A percentile compares a stretch with the other conserved stretches of the same genome.
Evolutionary conservation across 2,113 vertebrate species (phyloP).

Genomic region (Cyanoramphus novaezelandiae): DNA sequence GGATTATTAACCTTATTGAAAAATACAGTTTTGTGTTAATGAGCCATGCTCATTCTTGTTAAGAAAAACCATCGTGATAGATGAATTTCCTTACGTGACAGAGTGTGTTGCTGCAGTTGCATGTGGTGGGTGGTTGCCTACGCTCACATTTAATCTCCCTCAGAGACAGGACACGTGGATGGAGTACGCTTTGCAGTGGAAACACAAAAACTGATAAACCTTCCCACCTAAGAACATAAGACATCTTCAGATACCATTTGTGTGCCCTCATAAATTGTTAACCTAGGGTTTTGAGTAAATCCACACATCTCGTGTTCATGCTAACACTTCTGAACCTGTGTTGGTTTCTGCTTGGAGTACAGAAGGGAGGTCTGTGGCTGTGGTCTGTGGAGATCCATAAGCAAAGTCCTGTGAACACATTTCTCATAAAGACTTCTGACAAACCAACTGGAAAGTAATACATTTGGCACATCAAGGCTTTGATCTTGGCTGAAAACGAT

Average conservation of each 20-base stretch:
- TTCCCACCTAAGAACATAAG: neutral
- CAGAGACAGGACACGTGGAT: accelerated
- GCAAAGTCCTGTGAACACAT: neutral
- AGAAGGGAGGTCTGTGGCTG: neutral
- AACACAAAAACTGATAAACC: neutral
- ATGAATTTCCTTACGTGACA: neutral
- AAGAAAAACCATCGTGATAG: conserved; percentile 36
- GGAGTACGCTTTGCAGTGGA: neutral
- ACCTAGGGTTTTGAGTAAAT: neutral
- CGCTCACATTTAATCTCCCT: neutral
- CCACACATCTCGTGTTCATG: accelerated
- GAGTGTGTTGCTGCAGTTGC: neutral
- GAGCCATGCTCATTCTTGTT: conserved; percentile 57
- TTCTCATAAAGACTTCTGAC: neutral
- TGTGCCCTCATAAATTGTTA: neutral
- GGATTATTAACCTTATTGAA: conserved; percentile 65
- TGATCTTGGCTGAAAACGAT: accelerated
- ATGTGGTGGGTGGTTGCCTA: neutral
- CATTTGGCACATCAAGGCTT: neutral
- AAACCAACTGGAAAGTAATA: neutral
- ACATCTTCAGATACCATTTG: neutral
- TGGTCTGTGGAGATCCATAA: neutral
- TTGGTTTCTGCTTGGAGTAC: neutral
- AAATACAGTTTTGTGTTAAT: conserved; percentile 62
- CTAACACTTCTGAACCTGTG: neutral